Conservation (phyloP, 2,888 invertebrate species). For the Ennomos erosarius region DNA sequence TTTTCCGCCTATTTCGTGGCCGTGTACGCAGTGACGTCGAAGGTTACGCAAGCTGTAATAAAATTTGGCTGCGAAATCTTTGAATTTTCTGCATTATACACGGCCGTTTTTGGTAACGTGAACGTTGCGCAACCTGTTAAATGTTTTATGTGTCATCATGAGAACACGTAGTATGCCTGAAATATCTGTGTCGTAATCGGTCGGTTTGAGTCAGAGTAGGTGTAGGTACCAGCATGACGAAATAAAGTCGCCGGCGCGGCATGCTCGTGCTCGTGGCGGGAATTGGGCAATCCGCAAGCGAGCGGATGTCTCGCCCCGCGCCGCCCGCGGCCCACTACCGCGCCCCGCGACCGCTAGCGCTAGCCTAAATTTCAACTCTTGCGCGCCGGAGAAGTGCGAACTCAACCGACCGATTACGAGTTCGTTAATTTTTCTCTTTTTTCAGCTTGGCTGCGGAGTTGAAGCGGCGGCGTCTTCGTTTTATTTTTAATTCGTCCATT, state of each 20-base stretch:
- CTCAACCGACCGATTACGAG: constrained; percentile 59
- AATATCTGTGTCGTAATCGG: constrained; percentile 67
- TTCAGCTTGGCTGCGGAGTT: constrained; percentile 50
- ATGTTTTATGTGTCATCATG: constrained; percentile 36
- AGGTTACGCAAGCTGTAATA: constrained; percentile 78
- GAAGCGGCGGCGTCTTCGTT: constrained; percentile 33
- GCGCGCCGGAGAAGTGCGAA: constrained; percentile 59
- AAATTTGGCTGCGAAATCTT: constrained; percentile 79
- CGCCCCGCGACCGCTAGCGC: constrained; percentile 40
- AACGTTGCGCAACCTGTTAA: constrained; percentile 19
- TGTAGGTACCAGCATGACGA: constrained; percentile 60
- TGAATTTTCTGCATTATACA: constrained; percentile 80
- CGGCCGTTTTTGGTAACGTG: constrained; percentile 40
- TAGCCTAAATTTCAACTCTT: constrained; percentile 65
- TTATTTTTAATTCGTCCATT: constrained; percentile 44
- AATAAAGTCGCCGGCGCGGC: constrained; percentile 65
- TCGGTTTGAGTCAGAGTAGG: constrained; percentile 64
- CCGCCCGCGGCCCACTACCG: constrained; percentile 33
- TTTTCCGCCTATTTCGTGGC: constrained; percentile 40
- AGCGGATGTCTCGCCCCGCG: constrained; percentile 61
- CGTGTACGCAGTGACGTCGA: constrained; percentile 81
- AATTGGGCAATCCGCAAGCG: constrained; percentile 78
- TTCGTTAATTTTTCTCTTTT: constrained; percentile 56
- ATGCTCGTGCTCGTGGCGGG: constrained; percentile 56
- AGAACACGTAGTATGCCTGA: constrained; percentile 46